Percentiles rank a stretch among this genome's conserved stretches.
These are phyloP conservation scores for Tetragonula clypearis DNA, from an alignment of 1,140 invertebrate species.

Conservation along the genomic window DNA sequence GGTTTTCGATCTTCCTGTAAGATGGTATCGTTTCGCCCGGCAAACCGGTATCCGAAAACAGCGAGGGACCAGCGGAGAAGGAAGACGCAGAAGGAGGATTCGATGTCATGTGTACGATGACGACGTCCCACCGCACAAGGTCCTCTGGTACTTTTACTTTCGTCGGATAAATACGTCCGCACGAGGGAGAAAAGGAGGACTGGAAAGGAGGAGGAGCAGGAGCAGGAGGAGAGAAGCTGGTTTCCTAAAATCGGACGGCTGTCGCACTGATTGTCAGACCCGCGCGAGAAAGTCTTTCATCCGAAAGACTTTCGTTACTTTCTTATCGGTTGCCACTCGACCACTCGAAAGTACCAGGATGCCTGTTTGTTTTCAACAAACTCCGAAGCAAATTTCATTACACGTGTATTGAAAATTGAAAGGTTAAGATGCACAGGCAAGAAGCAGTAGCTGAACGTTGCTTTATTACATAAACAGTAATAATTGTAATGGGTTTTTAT, in stretches of 20 bases:
- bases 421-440: too few relatives aligned
- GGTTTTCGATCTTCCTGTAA: slow-evolving; percentile 67
- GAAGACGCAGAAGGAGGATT: slow-evolving; percentile 33
- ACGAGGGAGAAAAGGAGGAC: not conserved
- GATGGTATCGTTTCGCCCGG: slow-evolving; percentile 58
- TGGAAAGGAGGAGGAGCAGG: not conserved
- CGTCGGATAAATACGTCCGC: slow-evolving; percentile 44
- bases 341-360: not conserved
- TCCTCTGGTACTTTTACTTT: slow-evolving; percentile 76
- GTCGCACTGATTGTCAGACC: slow-evolving; percentile 8
- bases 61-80: not conserved
- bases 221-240: not conserved
- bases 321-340: slow-evolving; percentile 75
- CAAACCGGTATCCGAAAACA: slow-evolving; percentile 57
- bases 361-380: not conserved
- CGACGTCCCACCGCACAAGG: slow-evolving; percentile 50
- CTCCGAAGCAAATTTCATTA: not conserved
- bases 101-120: slow-evolving; percentile 44
- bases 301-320: slow-evolving; percentile 76
- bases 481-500: too few relatives aligned
- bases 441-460: too few relatives aligned
- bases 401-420: too few relatives aligned
- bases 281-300: slow-evolving; percentile 74
- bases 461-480: too few relatives aligned
- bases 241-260: slow-evolving; percentile 15